Percentiles rank a stretch among this genome's conserved stretches.
These are phyloP conservation scores for Napeogenes inachia DNA, from an alignment of 2,888 invertebrate species.

Conservation along the genomic window DNA sequence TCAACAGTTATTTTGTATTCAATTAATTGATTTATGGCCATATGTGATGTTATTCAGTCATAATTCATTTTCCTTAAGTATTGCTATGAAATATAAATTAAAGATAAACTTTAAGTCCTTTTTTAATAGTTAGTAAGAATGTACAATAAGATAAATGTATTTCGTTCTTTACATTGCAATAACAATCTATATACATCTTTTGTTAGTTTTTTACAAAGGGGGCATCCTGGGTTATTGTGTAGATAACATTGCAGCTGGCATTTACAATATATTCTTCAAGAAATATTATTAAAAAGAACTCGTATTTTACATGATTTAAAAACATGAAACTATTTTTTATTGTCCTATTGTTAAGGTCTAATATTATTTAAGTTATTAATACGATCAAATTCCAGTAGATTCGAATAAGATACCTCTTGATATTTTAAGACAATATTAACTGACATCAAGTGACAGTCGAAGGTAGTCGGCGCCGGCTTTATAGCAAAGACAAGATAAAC, in stretches of 20 bases:
- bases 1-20: too few species aligned
- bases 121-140: too few species aligned
- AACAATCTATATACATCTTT: background rate
- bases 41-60: too few species aligned
- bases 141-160: too few species aligned
- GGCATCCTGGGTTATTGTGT: background rate
- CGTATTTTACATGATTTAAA: background rate
- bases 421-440: background rate
- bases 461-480: background rate
- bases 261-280: background rate
- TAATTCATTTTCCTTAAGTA: too few species aligned
- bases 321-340: background rate
- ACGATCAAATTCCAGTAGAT: too few species aligned
- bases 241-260: background rate
- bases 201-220: background rate
- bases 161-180: background rate
- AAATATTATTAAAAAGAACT: background rate
- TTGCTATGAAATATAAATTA: too few species aligned
- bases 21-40: too few species aligned
- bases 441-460: background rate
- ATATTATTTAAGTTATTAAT: background rate
- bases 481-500: conserved; percentile 5
- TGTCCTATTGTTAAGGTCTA: background rate
- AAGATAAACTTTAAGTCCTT: too few species aligned
- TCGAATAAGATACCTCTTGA: too few species aligned